Evolutionary conservation across 2,113 vertebrate species (phyloP), one percentile per base, ranked within the genome.

Genomic region (Vulpes vulpes): DNA sequence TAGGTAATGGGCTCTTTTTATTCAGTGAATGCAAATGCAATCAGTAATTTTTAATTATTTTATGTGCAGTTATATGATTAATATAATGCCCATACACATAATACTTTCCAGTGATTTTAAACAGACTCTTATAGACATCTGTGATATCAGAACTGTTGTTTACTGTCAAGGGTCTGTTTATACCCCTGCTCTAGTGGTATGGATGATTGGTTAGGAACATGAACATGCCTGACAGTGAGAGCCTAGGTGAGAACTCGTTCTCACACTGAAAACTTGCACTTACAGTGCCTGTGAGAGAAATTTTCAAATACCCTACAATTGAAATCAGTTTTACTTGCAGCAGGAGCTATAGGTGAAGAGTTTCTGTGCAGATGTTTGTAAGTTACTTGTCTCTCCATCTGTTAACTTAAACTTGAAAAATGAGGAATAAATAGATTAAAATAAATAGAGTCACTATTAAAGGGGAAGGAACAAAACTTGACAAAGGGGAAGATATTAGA

Each of bases 401-500:
- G 79, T 87, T 83, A 85, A 11, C 62, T 94, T 92, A 82, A 84
- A 85, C 53, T 94, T 95, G 27, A 90, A 91, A 89, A 96, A 57
- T 83, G 65, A 96, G 55, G 17, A 95, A 57, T 80, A 74, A 71
- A 32, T 78, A 92, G 32, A 94, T 67, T 87, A 25, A 94, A 92
- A 91, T 59, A 87, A 87, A 82, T 55, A 49, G 32, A 85, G 25
- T 82, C 35, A 69, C 32, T 60, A 1, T 88, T 88, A 85, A 74
- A 89, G 12, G 14, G 12, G 43, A 92, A 74, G 51, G 15, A 74
- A 32, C 43, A 55, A 53, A 64, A 53, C 5, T 11, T 12, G 83
- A 62, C 16, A 64, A 86, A 60, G 0, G 3, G 6, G 25, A 17
- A 17, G 10, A 1, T 69, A 73, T 86, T 78, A 74, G 10, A 81